These are phyloP conservation scores for Hypanus sabinus DNA, from an alignment of 2,113 vertebrate species.

Conservation along the genomic window DNA sequence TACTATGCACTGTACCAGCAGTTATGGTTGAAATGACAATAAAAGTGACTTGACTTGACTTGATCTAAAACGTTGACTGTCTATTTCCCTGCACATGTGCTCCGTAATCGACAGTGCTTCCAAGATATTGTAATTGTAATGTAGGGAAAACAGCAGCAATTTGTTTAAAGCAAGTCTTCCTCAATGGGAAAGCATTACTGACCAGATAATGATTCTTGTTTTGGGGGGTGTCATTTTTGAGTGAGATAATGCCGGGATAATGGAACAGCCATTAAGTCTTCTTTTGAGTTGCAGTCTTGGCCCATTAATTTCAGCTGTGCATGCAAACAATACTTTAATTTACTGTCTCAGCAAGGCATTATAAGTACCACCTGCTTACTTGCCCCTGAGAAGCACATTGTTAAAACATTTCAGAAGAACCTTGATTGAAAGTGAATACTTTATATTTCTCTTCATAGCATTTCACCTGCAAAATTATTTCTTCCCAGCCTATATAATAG, in stretches of 20 bases:
- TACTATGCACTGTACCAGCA: no score
- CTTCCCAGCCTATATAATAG: background rate
- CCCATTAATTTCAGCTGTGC: background rate
- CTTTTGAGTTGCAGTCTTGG: background rate
- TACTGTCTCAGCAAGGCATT: background rate
- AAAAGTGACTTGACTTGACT: no score
- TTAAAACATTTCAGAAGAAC: background rate
- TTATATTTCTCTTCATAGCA: background rate
- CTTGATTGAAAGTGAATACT: background rate
- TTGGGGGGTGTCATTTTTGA: no score
- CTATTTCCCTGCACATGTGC: no score
- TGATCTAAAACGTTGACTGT: no score
- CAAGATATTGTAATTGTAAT: background rate
- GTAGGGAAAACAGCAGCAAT: background rate
- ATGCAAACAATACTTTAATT: background rate
- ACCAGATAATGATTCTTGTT: background rate
- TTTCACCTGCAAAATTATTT: slow-evolving; percentile 4
- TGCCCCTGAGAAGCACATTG: background rate
- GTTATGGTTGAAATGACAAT: no score
- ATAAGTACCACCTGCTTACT: no score
- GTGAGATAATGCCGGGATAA: background rate
- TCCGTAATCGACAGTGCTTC: no score
- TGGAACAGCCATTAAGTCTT: background rate
- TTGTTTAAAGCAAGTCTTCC: background rate
- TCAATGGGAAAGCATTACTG: background rate